Conservation (phyloP, 2,113 vertebrate genomes). For the Albula glossodonta region DNA sequence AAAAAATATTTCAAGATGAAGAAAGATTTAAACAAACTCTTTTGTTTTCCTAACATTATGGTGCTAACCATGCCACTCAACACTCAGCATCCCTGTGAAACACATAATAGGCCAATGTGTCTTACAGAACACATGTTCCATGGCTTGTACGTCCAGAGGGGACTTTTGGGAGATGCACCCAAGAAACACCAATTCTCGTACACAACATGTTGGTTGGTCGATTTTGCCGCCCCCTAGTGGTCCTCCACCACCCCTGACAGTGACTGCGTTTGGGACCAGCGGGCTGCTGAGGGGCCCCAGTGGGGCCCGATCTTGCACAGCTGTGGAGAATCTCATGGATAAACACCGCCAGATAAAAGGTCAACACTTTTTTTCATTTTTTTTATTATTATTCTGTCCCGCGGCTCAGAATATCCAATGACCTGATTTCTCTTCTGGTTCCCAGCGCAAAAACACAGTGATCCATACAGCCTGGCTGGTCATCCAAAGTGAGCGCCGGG, state of each 20-base stretch:
- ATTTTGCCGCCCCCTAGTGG: background rate
- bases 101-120: constrained; percentile 19
- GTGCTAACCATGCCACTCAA: background rate
- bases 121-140: constrained; percentile 26
- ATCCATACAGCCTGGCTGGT: constrained; percentile 46
- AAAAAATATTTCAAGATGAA: background rate
- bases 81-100: constrained; percentile 35
- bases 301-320: constrained; percentile 26
- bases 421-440: constrained; percentile 51
- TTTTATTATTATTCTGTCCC: constrained; percentile 28
- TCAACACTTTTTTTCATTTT: constrained; percentile 38
- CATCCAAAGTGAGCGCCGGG: constrained; percentile 10
- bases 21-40: background rate
- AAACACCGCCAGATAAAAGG: constrained; percentile 50
- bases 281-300: constrained; percentile 32
- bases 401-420: constrained; percentile 50
- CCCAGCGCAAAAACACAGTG: constrained; percentile 51
- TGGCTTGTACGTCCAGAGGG: background rate
- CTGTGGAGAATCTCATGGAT: constrained; percentile 26
- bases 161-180: background rate
- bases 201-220: background rate
- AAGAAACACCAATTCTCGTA: background rate
- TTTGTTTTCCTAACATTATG: constrained; percentile 20
- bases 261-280: constrained; percentile 13
- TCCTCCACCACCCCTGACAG: constrained; percentile 10